phyloP scores from a whole-genome alignment of 2,888 invertebrate species.

The Drosophila mulleri region DNA sequence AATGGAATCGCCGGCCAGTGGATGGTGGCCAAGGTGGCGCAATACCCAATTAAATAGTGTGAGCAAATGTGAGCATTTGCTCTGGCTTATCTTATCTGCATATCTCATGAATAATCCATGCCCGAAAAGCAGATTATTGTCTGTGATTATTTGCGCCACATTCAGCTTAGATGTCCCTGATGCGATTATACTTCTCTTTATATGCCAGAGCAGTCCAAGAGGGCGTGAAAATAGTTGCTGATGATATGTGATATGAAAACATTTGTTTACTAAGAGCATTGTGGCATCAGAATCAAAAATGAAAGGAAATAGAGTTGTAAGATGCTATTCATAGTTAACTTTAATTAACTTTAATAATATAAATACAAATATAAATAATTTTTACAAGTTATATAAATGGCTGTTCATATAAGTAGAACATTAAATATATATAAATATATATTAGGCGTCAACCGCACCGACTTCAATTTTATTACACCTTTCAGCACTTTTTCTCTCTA shows the following conservation, averaged over 20 bases:
- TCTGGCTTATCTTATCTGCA: slow-evolving; percentile 7
- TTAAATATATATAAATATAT: no score
- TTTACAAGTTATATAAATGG: no score
- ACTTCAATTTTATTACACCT: slow-evolving; percentile 4
- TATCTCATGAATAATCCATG: slow-evolving; percentile 63
- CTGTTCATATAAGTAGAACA: no score
- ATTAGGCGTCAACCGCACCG: background rate
- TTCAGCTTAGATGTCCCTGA: slow-evolving; percentile 35
- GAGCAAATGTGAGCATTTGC: slow-evolving; percentile 1
- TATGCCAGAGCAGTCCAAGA: background rate
- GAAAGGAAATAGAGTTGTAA: no score
- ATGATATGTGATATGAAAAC: background rate
- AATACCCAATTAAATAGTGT: slow-evolving; percentile 54
- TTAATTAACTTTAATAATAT: background rate
- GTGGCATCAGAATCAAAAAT: background rate
- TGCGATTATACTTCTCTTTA: background rate
- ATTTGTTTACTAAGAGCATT: background rate
- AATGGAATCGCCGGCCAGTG: slow-evolving; percentile 45
- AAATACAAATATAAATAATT: no score
- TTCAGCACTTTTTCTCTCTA: background rate
- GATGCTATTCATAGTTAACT: no score
- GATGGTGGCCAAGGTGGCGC: slow-evolving; percentile 45
- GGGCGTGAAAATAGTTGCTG: background rate
- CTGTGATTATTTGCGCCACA: slow-evolving; percentile 58
- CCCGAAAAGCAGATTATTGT: slow-evolving; percentile 46